A percentile compares a stretch with the other conserved stretches of the same genome.
phyloP scores from a whole-genome alignment of 2,113 vertebrate genomes.

The Lipotes vexillifer region DNA sequence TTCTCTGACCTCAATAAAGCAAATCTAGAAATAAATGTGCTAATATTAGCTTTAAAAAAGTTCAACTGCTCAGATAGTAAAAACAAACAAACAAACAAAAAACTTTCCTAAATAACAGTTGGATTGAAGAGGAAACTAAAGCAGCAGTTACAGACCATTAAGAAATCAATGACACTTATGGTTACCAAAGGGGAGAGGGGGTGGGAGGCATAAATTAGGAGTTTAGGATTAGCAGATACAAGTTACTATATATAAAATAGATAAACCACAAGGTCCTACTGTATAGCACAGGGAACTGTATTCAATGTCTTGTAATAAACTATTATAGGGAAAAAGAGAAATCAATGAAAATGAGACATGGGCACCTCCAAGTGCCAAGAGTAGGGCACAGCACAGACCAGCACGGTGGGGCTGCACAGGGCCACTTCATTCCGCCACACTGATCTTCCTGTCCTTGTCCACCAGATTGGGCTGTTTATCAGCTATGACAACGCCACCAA shows the following conservation, averaged over 20 bases:
- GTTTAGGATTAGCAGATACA: background rate
- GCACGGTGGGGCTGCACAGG: rapidly evolving
- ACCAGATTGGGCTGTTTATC: conserved; percentile 83
- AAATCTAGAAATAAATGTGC: background rate
- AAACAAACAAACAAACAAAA: background rate
- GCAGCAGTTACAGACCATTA: background rate
- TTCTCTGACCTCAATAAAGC: background rate
- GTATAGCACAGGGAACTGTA: background rate
- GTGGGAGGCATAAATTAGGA: background rate
- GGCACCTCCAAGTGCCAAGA: background rate
- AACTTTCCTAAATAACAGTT: background rate
- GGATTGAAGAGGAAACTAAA: background rate
- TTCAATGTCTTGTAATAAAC: background rate
- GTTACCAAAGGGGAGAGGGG: background rate
- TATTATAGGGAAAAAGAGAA: background rate
- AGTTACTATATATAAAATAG: background rate
- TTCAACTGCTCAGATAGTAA: background rate
- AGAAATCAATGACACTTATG: background rate
- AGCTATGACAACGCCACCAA: conserved; percentile 89
- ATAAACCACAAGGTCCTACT: background rate
- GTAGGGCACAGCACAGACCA: rapidly evolving
- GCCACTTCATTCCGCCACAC: background rate
- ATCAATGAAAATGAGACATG: rapidly evolving
- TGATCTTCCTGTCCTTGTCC: background rate
- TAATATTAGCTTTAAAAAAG: background rate